These are phyloP conservation scores for Arge pagana DNA, from an alignment of 2,888 invertebrate species.

Conservation along the genomic window DNA sequence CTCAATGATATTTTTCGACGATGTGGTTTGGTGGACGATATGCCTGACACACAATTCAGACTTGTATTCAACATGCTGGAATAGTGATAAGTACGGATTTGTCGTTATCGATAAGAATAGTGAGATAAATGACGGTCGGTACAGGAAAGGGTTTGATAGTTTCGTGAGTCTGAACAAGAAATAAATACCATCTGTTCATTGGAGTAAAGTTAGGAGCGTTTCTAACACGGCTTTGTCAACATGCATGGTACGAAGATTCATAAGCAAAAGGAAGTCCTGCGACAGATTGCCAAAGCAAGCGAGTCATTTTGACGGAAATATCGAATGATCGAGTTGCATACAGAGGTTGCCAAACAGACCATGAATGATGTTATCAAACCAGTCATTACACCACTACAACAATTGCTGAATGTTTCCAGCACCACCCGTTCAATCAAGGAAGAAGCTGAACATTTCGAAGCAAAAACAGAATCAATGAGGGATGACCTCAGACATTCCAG, in stretches of 20 bases:
- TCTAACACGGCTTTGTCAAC: too few relatives aligned
- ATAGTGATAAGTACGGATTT: constrained; percentile 22
- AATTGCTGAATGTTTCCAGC: too few relatives aligned
- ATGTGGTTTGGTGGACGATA: constrained; percentile 36
- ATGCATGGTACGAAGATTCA: background rate
- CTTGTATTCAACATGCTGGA: constrained; percentile 30
- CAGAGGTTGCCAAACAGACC: background rate
- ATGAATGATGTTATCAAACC: constrained; percentile 7
- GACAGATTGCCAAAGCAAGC: background rate
- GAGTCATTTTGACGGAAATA: background rate
- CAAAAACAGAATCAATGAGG: too few relatives aligned
- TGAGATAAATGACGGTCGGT: constrained; percentile 31
- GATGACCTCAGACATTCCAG: too few relatives aligned
- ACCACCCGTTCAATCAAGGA: too few relatives aligned
- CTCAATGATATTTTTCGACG: constrained; percentile 39
- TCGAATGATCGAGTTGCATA: background rate
- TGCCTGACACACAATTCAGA: constrained; percentile 33
- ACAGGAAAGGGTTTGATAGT: too few relatives aligned
- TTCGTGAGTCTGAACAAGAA: too few relatives aligned
- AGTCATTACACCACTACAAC: background rate
- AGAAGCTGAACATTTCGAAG: constrained; percentile 47
- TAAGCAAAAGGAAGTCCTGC: background rate
- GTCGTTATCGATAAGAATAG: constrained; percentile 36
- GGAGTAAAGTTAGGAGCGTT: constrained; percentile 41
- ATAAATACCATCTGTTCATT: constrained; percentile 34